These are phyloP conservation scores for Cirrhinus molitorella DNA, from an alignment of 2,797 vertebrate species.

Conservation along the genomic window DNA sequence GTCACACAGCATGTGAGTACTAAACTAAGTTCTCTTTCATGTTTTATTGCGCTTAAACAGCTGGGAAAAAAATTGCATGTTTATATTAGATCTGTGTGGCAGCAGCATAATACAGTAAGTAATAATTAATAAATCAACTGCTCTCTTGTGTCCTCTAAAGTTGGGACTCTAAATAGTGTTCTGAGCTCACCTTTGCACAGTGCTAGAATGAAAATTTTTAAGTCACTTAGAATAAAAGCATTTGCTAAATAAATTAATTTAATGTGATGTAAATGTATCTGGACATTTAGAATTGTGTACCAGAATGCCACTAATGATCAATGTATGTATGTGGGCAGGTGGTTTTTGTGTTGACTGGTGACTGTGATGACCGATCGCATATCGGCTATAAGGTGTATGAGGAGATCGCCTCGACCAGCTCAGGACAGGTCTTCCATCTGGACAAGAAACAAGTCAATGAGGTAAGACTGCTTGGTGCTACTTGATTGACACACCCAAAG, in stretches of 20 bases:
- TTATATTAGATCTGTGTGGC: too few relatives aligned
- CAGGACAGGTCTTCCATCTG: slow-evolving; percentile 96
- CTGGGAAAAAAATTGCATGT: too few relatives aligned
- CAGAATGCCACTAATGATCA: slow-evolving; percentile 34
- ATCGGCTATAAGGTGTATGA: slow-evolving; percentile 96
- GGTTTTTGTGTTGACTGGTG: slow-evolving; percentile 97
- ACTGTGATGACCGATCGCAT: slow-evolving; percentile 94
- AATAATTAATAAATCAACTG: too few relatives aligned
- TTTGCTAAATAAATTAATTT: background rate
- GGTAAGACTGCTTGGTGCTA: slow-evolving; percentile 76
- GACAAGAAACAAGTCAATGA: slow-evolving; percentile 99
- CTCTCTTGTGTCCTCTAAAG: too few relatives aligned
- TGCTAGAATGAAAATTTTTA: too few relatives aligned
- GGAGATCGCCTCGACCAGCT: slow-evolving; percentile 98
- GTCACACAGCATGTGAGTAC: too few relatives aligned
- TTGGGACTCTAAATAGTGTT: too few relatives aligned
- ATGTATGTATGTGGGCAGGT: slow-evolving; percentile 78
- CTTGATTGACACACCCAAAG: background rate
- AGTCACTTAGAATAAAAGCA: background rate
- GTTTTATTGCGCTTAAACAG: too few relatives aligned
- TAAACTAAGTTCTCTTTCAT: too few relatives aligned
- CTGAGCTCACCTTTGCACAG: too few relatives aligned
- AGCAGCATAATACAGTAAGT: too few relatives aligned
- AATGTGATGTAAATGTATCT: background rate
- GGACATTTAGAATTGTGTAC: slow-evolving; percentile 35